Percentiles rank a stretch among this genome's conserved stretches.
phyloP scores from a whole-genome alignment of 2,797 vertebrate species.

The Silurus aristotelis region DNA sequence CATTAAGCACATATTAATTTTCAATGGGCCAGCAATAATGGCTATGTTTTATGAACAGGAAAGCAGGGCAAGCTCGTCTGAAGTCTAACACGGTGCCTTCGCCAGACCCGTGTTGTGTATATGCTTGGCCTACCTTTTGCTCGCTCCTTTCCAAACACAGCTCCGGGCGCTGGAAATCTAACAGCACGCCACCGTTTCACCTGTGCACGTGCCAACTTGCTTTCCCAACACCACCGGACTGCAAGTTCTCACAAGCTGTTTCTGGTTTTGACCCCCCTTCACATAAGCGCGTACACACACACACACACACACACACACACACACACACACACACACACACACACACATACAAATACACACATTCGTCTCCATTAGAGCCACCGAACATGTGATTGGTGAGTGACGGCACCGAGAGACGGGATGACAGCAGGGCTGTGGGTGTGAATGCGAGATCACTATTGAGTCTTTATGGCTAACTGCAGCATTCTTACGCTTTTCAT shows the following conservation, averaged over 20 bases:
- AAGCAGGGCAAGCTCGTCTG: slow-evolving; percentile 51
- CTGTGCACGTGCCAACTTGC: slow-evolving; percentile 33
- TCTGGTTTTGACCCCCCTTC: not conserved
- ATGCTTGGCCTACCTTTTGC: not conserved
- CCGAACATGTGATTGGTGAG: slow-evolving; percentile 39
- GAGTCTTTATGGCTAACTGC: slow-evolving; percentile 55
- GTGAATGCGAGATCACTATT: slow-evolving; percentile 43
- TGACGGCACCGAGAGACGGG: slow-evolving; percentile 32
- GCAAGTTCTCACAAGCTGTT: slow-evolving; percentile 31
- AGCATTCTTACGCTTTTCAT: slow-evolving; percentile 52
- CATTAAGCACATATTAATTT: slow-evolving; percentile 76
- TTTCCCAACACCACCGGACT: slow-evolving; percentile 16
- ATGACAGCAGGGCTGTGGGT: slow-evolving; percentile 35
- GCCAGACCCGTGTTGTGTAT: not conserved
- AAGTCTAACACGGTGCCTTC: slow-evolving; percentile 18
- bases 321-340: not conserved
- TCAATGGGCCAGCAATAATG: slow-evolving; percentile 70
- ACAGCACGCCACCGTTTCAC: slow-evolving; percentile 16
- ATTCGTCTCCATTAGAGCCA: slow-evolving; percentile 44
- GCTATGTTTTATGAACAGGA: slow-evolving; percentile 64
- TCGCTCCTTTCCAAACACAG: slow-evolving; percentile 9
- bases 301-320: not conserved
- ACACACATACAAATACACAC: slow-evolving; percentile 5
- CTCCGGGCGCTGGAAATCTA: slow-evolving; percentile 17
- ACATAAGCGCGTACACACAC: not conserved